A percentile compares a stretch with the other conserved stretches of the same genome.
These are phyloP conservation scores for Brachionus rotundiformis DNA, from an alignment of 1,140 invertebrate species.

Conservation along the genomic window DNA sequence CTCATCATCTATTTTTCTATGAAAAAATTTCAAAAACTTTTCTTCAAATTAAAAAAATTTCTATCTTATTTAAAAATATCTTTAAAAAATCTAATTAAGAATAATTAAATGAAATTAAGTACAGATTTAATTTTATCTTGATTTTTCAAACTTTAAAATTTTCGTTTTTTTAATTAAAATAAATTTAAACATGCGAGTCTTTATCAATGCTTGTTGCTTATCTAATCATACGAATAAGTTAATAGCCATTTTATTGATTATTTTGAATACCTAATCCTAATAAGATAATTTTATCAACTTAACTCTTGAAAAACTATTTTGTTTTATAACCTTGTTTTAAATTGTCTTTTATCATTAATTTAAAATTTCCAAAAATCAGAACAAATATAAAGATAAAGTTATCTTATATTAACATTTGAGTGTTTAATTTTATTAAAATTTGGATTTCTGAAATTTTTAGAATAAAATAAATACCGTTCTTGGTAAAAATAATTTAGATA, in stretches of 20 bases:
- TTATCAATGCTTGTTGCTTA: not conserved
- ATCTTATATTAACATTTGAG: not conserved
- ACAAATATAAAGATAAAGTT: not conserved
- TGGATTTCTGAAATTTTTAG: not conserved
- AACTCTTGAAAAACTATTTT: not conserved
- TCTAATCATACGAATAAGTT: not conserved
- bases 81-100: too few relatives aligned
- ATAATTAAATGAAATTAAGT: too few relatives aligned
- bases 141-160: not conserved
- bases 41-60: too few relatives aligned
- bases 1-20: too few relatives aligned
- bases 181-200: not conserved
- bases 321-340: not conserved
- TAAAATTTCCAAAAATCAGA: constrained; percentile 11
- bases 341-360: not conserved
- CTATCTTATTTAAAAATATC: too few relatives aligned
- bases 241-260: constrained; percentile 10
- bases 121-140: not conserved
- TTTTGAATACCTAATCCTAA: not conserved
- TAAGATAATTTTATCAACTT: not conserved
- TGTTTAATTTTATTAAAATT: not conserved
- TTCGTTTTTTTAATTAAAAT: not conserved
- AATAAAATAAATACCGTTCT: not conserved
- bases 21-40: too few relatives aligned
- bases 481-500: not conserved